A percentile compares a stretch with the other conserved stretches of the same genome.
Evolutionary conservation across 1,140 invertebrate species (phyloP).

Genomic region (Drosophila orosa): DNA sequence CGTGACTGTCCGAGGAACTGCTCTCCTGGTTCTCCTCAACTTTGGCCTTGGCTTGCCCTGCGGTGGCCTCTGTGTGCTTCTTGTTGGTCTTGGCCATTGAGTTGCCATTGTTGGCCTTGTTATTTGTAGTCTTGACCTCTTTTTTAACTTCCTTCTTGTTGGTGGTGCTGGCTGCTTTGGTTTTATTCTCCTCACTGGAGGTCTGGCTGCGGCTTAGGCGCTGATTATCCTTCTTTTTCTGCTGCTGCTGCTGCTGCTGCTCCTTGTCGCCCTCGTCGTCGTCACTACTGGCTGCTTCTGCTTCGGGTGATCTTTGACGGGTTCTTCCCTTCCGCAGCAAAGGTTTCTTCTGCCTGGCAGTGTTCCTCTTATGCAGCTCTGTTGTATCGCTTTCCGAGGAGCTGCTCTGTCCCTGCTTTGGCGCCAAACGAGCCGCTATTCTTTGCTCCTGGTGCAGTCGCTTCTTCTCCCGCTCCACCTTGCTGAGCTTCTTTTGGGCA

Average conservation of each 20-base stretch:
- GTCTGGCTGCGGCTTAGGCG: conserved; percentile 12
- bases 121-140: conserved; percentile 19
- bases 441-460: conserved; percentile 73
- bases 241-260: conserved; percentile 9
- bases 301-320: conserved; percentile 34
- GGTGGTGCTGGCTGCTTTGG: conserved; percentile 2
- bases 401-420: conserved; percentile 58
- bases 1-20: conserved; percentile 14
- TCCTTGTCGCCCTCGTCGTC: conserved; percentile 17
- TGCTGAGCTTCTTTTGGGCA: conserved; percentile 75
- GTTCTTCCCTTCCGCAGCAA: conserved; percentile 61
- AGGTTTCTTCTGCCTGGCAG: conserved; percentile 72
- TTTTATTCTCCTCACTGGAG: conserved; percentile 38
- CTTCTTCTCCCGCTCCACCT: conserved; percentile 77
- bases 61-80: background rate
- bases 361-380: conserved; percentile 72
- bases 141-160: conserved; percentile 19
- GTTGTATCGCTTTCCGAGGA: conserved; percentile 80
- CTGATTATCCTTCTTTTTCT: conserved; percentile 9
- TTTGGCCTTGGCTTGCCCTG: conserved; percentile 6
- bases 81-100: conserved; percentile 9
- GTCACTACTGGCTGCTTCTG: conserved; percentile 3
- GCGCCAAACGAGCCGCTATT: conserved; percentile 70
- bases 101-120: conserved; percentile 12
- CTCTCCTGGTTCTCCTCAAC: conserved; percentile 25